Evolutionary conservation across 2,888 invertebrate genomes (phyloP), one percentile per base, ranked within the genome.

Genomic region (Lepas anatifera): DNA sequence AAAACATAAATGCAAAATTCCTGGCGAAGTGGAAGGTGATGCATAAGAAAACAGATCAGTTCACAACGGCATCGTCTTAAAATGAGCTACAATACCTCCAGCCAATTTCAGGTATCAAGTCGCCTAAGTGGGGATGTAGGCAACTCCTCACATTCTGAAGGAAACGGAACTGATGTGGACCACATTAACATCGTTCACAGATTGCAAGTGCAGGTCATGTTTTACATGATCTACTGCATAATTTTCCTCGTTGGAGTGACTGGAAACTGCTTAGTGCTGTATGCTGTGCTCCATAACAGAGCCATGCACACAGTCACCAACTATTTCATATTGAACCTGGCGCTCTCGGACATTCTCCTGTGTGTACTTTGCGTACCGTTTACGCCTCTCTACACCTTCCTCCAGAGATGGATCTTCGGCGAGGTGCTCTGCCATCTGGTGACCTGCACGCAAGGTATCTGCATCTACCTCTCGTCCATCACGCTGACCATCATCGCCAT

Each of bases 221-320:
- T 39, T 39, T 39, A 39, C 39, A 39, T 39, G 39, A 39, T 39
- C 13, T 39, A 39, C 39, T 39, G 39, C 39, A 39, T 39, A 39
- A 39, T 39, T 39, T 39, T 39, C 39, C 13, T 39, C 8, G 8
- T 39, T 39, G 39, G 39, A 10, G 39, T 39, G 13, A 87, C 89
- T 75, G 96, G 96, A 0, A 96, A 96, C 80, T 85, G 89, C 0
- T 82, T 98, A 25, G 97, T 98, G 32, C 93, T 95, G 77, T 96
- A 89, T 78, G 95, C 98, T 25, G 96, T 99, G 10, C 85, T 90
- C 46, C 85, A 93, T 39, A 97, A 95, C 81, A 89, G 88, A 75
- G 89, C 92, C 39, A 97, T 98, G 97, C 96, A 96, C 79, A 95
- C 96, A 0, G 97, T 98, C 0, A 98, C 98, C 6, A 98, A 98